Base-by-base conservation (phyloP, 1,140 invertebrate species). In the Platorchestia sp. region DNA sequence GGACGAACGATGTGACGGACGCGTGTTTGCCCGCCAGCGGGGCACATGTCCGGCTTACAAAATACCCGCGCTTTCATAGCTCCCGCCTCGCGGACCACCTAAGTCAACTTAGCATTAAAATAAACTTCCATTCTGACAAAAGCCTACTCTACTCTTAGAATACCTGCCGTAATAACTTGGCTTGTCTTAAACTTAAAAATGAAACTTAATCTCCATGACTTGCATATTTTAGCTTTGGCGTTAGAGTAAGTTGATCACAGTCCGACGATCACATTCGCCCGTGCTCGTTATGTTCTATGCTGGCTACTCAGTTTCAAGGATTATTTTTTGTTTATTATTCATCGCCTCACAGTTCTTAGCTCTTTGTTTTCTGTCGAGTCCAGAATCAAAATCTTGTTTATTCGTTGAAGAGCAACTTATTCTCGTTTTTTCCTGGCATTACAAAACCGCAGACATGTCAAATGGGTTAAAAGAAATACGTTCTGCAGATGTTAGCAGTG, bases 1-100 rank as follows among this genome's bases (percentile, higher is more conserved):
- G 10, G 43, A n/a, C 91, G 91, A n/a, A 93, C 91, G 45, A 93
- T 47, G 91, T 47, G 45, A 45, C 16, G 40, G 91, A 93, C 91
- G 91, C 91, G 91, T 93, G 91, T 93, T 93, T 93, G 91, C 91
- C 91, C 91, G 91, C 44, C 91, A 93, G 91, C 91, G 91, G 43
- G 91, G 91, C 91, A 89, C 87, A 89, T 89, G 87, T 89, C 87
- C 87, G 87, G 87, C 87, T 89, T 89, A 89, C 87, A 89, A 89
- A 89, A 89, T 89, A 89, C 36, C 87, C 87, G n/a, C 87, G 87
- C 87, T 41, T 44, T 41, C 87, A 44, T 44, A 89, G 87, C 87
- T 89, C 27, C 36, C 43, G 22, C 43, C 22, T 10, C 3, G 87
- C 36, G 10, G 87, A 89, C 87, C 87, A 89, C 87, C 87, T 41